A percentile compares a stretch with the other conserved stretches of the same genome.
Conservation (phyloP, 2,888 invertebrate species). For the Tridacna gigas region DNA sequence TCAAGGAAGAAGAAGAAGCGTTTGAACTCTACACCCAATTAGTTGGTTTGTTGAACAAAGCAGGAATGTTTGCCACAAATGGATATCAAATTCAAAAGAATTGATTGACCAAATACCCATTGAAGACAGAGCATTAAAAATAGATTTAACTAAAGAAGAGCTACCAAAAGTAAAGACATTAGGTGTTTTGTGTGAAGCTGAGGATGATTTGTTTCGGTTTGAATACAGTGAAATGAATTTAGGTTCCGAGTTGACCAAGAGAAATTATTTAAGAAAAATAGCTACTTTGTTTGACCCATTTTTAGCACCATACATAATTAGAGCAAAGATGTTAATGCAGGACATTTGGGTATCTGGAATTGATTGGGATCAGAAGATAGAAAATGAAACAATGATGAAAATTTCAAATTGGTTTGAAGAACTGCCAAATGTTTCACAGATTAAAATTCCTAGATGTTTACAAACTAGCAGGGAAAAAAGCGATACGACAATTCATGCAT, state of each 20-base stretch:
- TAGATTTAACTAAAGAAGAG: not conserved
- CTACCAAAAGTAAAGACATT: slow-evolving; percentile 53
- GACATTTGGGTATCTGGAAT: slow-evolving; percentile 34
- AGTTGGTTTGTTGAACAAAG: too few relatives aligned
- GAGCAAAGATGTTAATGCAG: slow-evolving; percentile 48
- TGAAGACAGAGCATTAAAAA: slow-evolving; percentile 36
- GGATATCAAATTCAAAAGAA: slow-evolving; percentile 55
- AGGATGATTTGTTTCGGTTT: slow-evolving; percentile 29
- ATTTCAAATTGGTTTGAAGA: too few relatives aligned
- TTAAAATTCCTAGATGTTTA: too few relatives aligned
- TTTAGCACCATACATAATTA: slow-evolving; percentile 31
- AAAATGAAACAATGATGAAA: too few relatives aligned
- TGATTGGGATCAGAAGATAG: slow-evolving; percentile 50
- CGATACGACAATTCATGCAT: too few relatives aligned
- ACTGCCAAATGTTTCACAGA: too few relatives aligned
- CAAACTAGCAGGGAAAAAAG: too few relatives aligned
- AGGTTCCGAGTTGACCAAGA: not conserved
- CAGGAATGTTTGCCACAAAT: too few relatives aligned
- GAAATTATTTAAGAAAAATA: slow-evolving; percentile 45
- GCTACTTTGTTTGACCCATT: slow-evolving; percentile 49
- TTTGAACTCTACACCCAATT: too few relatives aligned
- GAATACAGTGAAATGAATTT: too few relatives aligned
- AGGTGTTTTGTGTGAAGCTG: slow-evolving; percentile 56
- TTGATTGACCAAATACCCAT: slow-evolving; percentile 44
- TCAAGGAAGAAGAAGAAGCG: too few relatives aligned